Conservation (phyloP, 2,797 vertebrate genomes). For the Euphonia xanthogaster region DNA sequence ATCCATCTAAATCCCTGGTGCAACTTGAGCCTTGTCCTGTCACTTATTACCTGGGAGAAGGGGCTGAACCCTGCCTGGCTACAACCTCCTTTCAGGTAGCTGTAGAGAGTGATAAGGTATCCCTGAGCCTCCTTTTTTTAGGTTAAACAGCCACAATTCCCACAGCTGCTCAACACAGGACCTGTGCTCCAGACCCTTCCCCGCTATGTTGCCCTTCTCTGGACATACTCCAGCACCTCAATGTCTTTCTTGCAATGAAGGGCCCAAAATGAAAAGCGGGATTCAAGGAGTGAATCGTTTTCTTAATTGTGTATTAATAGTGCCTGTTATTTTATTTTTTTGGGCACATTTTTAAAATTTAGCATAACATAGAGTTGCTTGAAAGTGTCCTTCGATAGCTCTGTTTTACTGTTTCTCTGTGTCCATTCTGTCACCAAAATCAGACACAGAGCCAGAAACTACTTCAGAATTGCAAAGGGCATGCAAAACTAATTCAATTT, state of each 20-base stretch:
- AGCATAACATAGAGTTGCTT: background rate
- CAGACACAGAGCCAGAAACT: background rate
- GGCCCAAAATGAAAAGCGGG: accelerated
- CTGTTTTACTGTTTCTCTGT: background rate
- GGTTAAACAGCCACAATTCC: background rate
- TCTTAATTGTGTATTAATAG: background rate
- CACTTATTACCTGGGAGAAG: background rate
- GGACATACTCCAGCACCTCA: background rate
- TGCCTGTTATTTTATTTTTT: background rate
- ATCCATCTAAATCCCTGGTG: background rate
- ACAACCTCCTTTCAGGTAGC: background rate
- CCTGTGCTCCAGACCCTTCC: background rate
- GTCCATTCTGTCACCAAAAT: background rate
- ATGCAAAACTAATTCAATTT: background rate
- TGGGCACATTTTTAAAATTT: background rate
- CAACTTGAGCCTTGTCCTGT: background rate
- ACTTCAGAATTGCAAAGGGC: background rate
- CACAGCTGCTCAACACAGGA: background rate
- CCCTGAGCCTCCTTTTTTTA: background rate
- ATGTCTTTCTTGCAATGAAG: background rate
- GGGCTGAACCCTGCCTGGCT: accelerated
- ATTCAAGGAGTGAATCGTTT: accelerated
- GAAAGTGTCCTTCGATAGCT: background rate
- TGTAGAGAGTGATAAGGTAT: background rate
- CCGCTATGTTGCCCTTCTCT: accelerated